A percentile compares a stretch with the other conserved stretches of the same genome.
Conservation (phyloP, 2,113 vertebrate genomes). For the Etia nguti region DNA sequence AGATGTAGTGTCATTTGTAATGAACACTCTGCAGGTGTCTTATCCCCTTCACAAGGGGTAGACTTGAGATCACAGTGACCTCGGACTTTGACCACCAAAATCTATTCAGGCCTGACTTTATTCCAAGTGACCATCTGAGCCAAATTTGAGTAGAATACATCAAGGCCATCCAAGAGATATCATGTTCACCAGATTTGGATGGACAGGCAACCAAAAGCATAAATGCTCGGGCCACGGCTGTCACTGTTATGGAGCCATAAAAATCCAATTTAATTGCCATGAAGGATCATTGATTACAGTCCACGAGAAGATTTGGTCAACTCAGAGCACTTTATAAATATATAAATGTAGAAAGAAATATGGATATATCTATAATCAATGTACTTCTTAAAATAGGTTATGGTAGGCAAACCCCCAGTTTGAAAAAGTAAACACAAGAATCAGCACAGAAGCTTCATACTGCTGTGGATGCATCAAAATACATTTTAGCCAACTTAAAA, state of each 20-base stretch:
- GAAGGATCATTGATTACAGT: background rate
- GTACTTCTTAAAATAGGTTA: background rate
- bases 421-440: background rate
- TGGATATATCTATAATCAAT: background rate
- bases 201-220: background rate
- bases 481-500: background rate
- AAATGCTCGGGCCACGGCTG: background rate
- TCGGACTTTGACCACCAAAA: background rate
- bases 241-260: background rate
- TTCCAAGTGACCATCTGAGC: background rate
- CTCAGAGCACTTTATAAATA: background rate
- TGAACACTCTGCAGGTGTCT: background rate
- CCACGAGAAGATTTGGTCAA: background rate
- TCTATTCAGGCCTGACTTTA: background rate
- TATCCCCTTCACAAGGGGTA: background rate
- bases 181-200: background rate
- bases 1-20: background rate
- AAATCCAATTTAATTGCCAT: background rate
- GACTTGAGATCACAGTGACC: background rate
- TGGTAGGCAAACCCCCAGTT: background rate
- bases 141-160: background rate
- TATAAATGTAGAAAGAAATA: background rate
- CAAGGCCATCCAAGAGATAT: background rate
- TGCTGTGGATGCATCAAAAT: background rate
- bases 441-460: background rate